Evolutionary conservation across 2,888 invertebrate species (phyloP).

Genomic region (Tigriopus californicus): DNA sequence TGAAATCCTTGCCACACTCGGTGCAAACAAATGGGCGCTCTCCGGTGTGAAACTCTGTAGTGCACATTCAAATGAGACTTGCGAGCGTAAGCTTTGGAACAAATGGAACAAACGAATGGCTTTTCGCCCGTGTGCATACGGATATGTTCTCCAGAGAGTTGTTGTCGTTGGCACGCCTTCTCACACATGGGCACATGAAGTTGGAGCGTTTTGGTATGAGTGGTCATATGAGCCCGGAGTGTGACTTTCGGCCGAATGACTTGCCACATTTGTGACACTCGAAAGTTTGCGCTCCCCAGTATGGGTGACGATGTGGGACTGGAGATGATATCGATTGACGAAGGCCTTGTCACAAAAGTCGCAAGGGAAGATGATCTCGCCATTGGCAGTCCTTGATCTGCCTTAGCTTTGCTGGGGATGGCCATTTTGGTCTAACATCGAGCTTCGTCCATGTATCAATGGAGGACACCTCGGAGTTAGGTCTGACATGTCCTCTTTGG

Average conservation of each 20-base stretch:
- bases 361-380: background rate
- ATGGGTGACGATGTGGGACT: slow-evolving; percentile 12
- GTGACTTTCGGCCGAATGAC: slow-evolving; percentile 13
- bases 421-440: background rate
- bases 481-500: background rate
- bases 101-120: slow-evolving; percentile 14
- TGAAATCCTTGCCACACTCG: slow-evolving; percentile 13
- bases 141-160: slow-evolving; percentile 14
- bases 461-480: slow-evolving; percentile 3
- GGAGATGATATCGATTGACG: slow-evolving; percentile 7
- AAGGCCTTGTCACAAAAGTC: slow-evolving; percentile 16
- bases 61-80: slow-evolving; percentile 16
- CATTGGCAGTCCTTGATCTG: background rate
- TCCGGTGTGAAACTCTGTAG: slow-evolving; percentile 14
- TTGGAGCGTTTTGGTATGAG: slow-evolving; percentile 15
- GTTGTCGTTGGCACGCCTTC: slow-evolving; percentile 15
- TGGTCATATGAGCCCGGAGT: slow-evolving; percentile 14
- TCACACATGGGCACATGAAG: slow-evolving; percentile 16
- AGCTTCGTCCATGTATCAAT: background rate
- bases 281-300: slow-evolving; percentile 15
- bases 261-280: slow-evolving; percentile 7
- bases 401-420: background rate
- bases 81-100: slow-evolving; percentile 14
- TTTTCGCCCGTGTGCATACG: slow-evolving; percentile 16
- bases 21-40: slow-evolving; percentile 15